Base-by-base conservation (phyloP, 2,888 invertebrate genomes). In the Aphidoletes aphidimyza region DNA sequence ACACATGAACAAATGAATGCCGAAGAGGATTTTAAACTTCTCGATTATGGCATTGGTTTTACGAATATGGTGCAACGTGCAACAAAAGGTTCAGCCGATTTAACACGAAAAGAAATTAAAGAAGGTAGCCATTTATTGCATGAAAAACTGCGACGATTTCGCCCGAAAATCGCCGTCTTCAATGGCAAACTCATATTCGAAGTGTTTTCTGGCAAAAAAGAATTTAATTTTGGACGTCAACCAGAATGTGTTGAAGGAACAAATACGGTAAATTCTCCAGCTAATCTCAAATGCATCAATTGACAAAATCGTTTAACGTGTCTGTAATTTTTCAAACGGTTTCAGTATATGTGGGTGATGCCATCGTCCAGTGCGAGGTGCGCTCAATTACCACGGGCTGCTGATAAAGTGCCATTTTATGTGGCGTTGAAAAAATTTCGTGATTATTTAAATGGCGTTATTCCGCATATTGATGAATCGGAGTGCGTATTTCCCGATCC, bases 171-270 rank as follows among this genome's bases (percentile, higher is more conserved):
- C 87, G 98, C 97, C 84, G 98, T 97, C 83, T 98, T 98, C 90
- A 98, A 98, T 92, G 98, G 98, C n/a, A 98, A 98, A 92, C 93
- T 98, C 87, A 98, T 98, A 88, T 98, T 98, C 91, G 98, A 98
- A 91, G 96, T 98, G 83, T 98, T 98, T 92, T 96, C 97, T 86
- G 98, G 98, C 22, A 97, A 97, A 91, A 98, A 98, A 91, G 97
- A 98, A 90, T 98, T 98, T 90, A 95, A 96, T 89, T 97, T 98
- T 91, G 98, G 98, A 83, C 94, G 97, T 87, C 98, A 98, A 89
- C 97, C 98, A 0, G 97, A 97, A 88, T 93, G 95, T 86, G 94
- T 98, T 83, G 96, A 97, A 87, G 98, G 97, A 86, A 98, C 98
- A 81, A 96, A 96, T 89, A 98, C 98, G 88, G 97, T 98, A 91